phyloP scores from a whole-genome alignment of 2,888 invertebrate genomes.

The Coecobrya sp. region DNA sequence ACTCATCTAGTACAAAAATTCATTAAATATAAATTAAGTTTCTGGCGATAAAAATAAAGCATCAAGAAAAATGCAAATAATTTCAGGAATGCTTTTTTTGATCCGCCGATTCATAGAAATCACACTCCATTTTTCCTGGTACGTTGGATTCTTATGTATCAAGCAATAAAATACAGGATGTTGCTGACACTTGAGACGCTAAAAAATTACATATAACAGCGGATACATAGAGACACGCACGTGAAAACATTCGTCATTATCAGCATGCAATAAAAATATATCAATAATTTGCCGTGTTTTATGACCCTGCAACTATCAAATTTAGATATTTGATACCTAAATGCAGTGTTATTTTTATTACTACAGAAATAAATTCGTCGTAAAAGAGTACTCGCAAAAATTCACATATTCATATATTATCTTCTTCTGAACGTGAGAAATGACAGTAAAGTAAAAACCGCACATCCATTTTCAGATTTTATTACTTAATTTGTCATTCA shows the following conservation, averaged over 20 bases:
- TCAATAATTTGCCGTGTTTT: not conserved
- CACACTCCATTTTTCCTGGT: not conserved
- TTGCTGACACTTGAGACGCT: conserved; percentile 53
- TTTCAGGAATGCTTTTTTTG: not conserved
- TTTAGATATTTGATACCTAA: not conserved
- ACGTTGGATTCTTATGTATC: not conserved
- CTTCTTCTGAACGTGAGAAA: not conserved
- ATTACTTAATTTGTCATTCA: not conserved
- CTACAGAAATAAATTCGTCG: not conserved
- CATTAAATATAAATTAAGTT: no score
- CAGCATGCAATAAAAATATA: not conserved
- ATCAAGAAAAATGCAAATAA: no score
- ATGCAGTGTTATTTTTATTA: no score
- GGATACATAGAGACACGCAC: not conserved
- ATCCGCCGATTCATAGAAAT: conserved; percentile 16
- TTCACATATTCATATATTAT: not conserved
- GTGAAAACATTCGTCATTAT: not conserved
- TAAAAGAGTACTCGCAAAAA: not conserved
- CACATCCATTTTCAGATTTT: not conserved
- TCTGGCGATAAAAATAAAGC: no score
- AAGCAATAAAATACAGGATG: conserved; percentile 46
- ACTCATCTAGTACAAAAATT: no score
- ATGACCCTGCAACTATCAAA: not conserved
- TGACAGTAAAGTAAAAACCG: not conserved
- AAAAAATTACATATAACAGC: conserved; percentile 50